Evolutionary conservation across 2,113 vertebrate genomes (phyloP), one percentile per base, ranked within the genome.

Genomic region (Lamprologus ornatipinnis): DNA sequence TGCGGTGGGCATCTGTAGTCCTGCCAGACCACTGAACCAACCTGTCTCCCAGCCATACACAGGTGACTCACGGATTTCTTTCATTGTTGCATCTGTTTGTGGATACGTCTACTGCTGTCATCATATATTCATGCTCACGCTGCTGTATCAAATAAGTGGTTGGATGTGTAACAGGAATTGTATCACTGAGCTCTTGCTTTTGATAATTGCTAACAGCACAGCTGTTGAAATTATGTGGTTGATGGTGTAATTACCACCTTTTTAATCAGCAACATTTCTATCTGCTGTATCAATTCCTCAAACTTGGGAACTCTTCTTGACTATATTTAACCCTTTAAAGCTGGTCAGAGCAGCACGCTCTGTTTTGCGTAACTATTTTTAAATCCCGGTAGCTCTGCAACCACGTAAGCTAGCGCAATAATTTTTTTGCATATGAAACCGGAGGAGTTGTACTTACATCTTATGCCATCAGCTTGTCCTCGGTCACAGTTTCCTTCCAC

Each of bases 21-120:
- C 98, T 14, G 95, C 95, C 3, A 95, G 97, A 84, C 94, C 96
- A 2, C 90, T 96, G 2, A 97, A 95, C 85, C 97, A 96, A 13
- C 95, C 97, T 9, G 93, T 93, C 31, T 95, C 95, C 84, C 98
- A 98, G 80, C 98, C 98, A 7, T 99, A 98, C 95, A 99, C 98
- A 94, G 98, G 98, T 99, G 93, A 84, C n/a, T 49, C n/a, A 28
- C 2, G 0, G 0, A 47, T 47, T 17, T 14, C 4, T 40, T 17
- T 9, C 40, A 51, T 19, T 19, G 12, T 21, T 68, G 6, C 37
- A 31, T 28, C 15, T 4, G 3, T 78, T 78, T 49, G 15, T 78
- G 15, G 70, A 49, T 49, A 49, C 10, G 3, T 26, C 14, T 49
- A 7, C 19, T 19, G 6, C 45, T 75, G 9, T 49, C 23, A 19